These are phyloP conservation scores for Zapus hudsonius DNA, from an alignment of 2,113 vertebrate species.

Conservation along the genomic window DNA sequence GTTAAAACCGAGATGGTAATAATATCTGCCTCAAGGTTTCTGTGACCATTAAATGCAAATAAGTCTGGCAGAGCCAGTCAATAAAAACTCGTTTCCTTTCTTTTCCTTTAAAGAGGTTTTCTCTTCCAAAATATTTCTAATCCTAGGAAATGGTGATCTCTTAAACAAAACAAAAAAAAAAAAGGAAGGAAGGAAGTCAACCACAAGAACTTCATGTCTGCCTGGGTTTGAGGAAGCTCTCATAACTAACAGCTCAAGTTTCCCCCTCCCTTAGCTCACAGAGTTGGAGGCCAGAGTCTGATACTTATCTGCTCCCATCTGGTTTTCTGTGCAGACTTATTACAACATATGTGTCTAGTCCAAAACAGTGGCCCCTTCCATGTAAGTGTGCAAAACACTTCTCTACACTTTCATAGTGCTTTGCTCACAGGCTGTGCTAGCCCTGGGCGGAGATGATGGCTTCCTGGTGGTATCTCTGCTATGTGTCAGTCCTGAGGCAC, in stretches of 20 bases:
- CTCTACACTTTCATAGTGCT: background rate
- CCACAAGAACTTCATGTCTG: background rate
- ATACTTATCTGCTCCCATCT: conserved; percentile 57
- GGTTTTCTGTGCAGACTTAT: conserved; percentile 53
- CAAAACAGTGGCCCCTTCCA: conserved; percentile 72
- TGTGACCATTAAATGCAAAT: conserved; percentile 54
- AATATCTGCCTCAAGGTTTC: background rate
- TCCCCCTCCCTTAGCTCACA: conserved; percentile 59
- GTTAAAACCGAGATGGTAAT: conserved; percentile 11
- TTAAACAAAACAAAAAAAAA: background rate
- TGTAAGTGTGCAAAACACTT: conserved; percentile 29
- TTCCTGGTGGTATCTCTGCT: background rate
- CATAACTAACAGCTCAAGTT: conserved; percentile 52
- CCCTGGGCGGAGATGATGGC: background rate
- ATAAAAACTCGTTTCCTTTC: conserved; percentile 52
- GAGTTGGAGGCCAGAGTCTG: conserved; percentile 47
- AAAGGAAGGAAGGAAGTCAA: background rate
- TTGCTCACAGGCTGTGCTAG: background rate
- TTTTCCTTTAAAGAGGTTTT: conserved; percentile 41
- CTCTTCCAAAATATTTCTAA: conserved; percentile 50
- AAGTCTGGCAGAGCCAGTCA: conserved; percentile 6
- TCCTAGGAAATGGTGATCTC: background rate
- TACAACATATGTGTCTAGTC: conserved; percentile 47
- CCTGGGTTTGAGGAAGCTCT: conserved; percentile 40
- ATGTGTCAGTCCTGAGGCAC: background rate